A percentile compares a stretch with the other conserved stretches of the same genome.
Evolutionary conservation across 1,140 invertebrate species (phyloP).

Genomic region (Rhopalosiphum padi): DNA sequence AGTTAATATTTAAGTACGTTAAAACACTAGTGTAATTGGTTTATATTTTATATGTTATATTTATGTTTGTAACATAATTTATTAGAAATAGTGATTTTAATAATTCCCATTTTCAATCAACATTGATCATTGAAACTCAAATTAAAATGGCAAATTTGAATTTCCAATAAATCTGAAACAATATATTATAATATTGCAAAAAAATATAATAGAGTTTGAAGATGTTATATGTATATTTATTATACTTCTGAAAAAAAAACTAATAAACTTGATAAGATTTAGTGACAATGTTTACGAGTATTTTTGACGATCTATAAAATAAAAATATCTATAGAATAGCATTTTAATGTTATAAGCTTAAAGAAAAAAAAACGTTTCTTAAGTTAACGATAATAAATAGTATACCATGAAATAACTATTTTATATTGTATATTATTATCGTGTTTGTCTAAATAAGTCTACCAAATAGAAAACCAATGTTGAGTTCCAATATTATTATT

Average conservation of each 20-base stretch:
- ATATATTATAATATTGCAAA: background rate
- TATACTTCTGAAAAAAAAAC: background rate
- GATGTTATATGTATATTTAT: background rate
- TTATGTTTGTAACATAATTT: background rate
- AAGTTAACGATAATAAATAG: constrained; percentile 4
- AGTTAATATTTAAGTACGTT: background rate
- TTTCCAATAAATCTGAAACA: background rate
- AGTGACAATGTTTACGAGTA: constrained; percentile 21
- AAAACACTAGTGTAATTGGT: background rate
- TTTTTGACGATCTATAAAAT: constrained; percentile 21
- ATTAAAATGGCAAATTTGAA: background rate
- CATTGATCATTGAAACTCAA: background rate
- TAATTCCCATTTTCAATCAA: background rate
- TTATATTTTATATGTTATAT: background rate
- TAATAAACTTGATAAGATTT: background rate
- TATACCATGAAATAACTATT: background rate
- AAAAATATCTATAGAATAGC: background rate
- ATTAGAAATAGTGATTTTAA: background rate
- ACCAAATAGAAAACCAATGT: background rate
- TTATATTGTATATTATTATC: background rate
- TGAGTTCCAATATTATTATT: background rate
- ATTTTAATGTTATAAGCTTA: background rate
- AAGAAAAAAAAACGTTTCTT: background rate
- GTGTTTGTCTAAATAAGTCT: background rate
- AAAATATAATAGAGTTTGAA: background rate